Conservation (phyloP, 2,113 vertebrate species). For the Vidua macroura region DNA sequence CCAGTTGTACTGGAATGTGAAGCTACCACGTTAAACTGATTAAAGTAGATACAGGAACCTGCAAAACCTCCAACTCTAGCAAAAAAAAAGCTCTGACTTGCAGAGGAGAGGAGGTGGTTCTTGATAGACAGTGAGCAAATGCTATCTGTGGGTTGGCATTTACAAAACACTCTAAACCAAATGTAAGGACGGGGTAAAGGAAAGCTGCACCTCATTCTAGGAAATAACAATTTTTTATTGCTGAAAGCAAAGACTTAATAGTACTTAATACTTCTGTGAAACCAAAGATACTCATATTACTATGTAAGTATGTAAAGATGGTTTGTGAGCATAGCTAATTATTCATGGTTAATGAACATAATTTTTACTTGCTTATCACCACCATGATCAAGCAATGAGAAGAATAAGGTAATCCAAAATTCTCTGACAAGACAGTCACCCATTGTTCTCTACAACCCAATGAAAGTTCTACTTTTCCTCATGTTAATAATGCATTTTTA, state of each 20-base stretch:
- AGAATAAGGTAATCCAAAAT: neutral
- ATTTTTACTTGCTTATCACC: neutral
- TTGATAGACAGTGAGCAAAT: neutral
- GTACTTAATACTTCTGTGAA: neutral
- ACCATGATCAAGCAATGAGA: neutral
- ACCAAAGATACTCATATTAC: neutral
- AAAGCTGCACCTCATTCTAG: neutral
- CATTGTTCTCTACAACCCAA: neutral
- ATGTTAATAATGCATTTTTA: neutral
- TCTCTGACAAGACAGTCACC: neutral
- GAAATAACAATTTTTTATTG: neutral
- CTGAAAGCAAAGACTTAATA: neutral
- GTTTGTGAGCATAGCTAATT: neutral
- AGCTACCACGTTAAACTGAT: neutral
- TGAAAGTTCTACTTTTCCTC: neutral
- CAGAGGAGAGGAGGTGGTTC: accelerated
- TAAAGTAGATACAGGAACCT: neutral
- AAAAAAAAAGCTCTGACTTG: neutral
- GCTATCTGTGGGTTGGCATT: neutral
- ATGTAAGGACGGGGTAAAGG: neutral
- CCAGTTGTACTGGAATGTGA: neutral
- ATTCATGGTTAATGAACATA: neutral
- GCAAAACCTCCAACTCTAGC: neutral
- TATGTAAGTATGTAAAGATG: neutral
- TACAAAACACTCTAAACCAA: neutral